Percentiles rank a stretch among this genome's conserved stretches.
These are phyloP conservation scores for Gymnopithys bicolor DNA, from an alignment of 2,797 vertebrate genomes.

Conservation along the genomic window DNA sequence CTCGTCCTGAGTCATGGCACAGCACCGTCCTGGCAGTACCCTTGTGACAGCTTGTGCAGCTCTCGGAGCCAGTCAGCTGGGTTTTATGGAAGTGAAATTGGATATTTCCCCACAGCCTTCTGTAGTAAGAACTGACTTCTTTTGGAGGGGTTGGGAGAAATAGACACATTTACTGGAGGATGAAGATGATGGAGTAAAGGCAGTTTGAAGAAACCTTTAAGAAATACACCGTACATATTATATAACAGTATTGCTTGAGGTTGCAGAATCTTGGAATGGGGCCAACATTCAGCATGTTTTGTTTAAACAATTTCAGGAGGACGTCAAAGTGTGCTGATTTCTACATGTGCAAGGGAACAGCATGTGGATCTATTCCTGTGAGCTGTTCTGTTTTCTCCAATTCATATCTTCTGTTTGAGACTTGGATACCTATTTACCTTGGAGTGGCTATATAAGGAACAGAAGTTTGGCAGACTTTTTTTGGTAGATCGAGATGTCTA, in stretches of 20 bases:
- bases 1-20: conserved; percentile 11
- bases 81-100: background rate
- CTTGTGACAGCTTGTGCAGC: conserved; percentile 22
- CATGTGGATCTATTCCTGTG: background rate
- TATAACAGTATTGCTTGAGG: background rate
- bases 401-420: background rate
- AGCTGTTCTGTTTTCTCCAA: background rate
- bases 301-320: background rate
- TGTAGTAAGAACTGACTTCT: background rate
- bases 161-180: background rate
- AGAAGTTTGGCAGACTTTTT: conserved; percentile 16
- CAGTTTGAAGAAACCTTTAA: background rate
- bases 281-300: background rate
- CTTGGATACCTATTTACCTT: conserved; percentile 18
- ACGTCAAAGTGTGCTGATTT: background rate
- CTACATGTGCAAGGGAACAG: background rate
- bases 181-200: background rate
- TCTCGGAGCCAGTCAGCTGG: background rate
- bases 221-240: background rate
- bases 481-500: conserved; percentile 17
- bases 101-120: background rate
- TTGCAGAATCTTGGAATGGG: background rate
- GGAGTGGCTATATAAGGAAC: conserved; percentile 36
- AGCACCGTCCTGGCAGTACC: background rate
- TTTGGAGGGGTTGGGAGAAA: background rate